A percentile compares a stretch with the other conserved stretches of the same genome.
These are phyloP conservation scores for Hemaris fuciformis DNA, from an alignment of 2,888 invertebrate species.

Conservation along the genomic window DNA sequence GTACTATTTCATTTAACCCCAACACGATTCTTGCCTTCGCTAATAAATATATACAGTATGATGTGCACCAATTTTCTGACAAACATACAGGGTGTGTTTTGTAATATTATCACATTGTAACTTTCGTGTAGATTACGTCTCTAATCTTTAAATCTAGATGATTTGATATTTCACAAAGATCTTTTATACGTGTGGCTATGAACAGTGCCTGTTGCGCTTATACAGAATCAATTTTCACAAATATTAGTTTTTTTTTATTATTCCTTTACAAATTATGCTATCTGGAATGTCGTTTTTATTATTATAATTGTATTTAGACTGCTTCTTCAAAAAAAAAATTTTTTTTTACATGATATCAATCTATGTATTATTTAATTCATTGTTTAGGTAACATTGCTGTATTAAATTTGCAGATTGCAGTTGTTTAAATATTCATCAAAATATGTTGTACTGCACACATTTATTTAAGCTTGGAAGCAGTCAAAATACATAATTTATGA, in stretches of 20 bases:
- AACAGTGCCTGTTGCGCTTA: not conserved
- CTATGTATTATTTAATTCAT: too few relatives aligned
- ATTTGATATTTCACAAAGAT: constrained; percentile 1
- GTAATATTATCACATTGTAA: not conserved
- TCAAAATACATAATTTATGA: too few relatives aligned
- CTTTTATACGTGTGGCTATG: constrained; percentile 5
- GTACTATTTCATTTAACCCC: not conserved
- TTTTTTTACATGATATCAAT: too few relatives aligned
- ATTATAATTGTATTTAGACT: too few relatives aligned
- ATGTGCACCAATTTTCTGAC: not conserved
- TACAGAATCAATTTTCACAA: not conserved
- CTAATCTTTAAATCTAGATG: constrained; percentile 5
- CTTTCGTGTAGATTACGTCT: not conserved
- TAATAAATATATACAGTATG: not conserved
- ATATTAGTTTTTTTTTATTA: not conserved
- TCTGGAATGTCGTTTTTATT: too few relatives aligned
- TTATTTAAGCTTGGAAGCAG: too few relatives aligned
- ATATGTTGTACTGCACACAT: too few relatives aligned
- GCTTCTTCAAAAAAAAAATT: too few relatives aligned
- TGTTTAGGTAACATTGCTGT: too few relatives aligned
- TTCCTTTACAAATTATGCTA: not conserved
- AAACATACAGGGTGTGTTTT: constrained; percentile 9
- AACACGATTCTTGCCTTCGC: constrained; percentile 1
- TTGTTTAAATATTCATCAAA: too few relatives aligned
- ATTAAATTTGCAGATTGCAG: too few relatives aligned